Percentiles rank a stretch among this genome's conserved stretches.
phyloP scores from a whole-genome alignment of 2,888 invertebrate genomes.

The Himalopsyche japonica region DNA sequence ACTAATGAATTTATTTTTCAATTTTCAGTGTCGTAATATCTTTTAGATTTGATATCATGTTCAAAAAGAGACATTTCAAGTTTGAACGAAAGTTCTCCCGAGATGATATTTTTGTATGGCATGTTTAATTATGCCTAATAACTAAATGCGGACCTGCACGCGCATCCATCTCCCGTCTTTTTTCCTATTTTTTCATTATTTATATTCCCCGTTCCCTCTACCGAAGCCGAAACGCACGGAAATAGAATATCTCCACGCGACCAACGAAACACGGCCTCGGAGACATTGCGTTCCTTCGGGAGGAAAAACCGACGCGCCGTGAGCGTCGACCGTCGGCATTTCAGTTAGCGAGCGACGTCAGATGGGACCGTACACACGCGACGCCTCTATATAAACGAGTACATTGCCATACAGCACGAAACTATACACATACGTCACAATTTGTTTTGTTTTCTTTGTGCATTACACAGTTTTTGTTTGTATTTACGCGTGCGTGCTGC shows the following conservation, averaged over 20 bases:
- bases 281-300: not conserved
- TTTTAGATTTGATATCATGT: no score
- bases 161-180: not conserved
- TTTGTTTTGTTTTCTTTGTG: not conserved
- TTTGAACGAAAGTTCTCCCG: no score
- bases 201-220: not conserved
- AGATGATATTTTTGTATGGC: no score
- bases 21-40: no score
- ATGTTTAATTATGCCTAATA: no score
- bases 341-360: not conserved
- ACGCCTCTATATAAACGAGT: not conserved
- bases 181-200: not conserved
- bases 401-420: not conserved
- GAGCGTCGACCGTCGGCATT: not conserved
- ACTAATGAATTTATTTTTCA: no score
- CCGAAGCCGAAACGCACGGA: not conserved
- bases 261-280: no score
- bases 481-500: no score
- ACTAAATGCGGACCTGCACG: not conserved
- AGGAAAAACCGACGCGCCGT: not conserved
- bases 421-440: conserved; percentile 3
- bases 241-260: not conserved
- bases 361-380: not conserved
- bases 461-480: no score
- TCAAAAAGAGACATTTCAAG: no score